Conservation (phyloP, 2,797 vertebrate species). For the Podarcis siculus region DNA sequence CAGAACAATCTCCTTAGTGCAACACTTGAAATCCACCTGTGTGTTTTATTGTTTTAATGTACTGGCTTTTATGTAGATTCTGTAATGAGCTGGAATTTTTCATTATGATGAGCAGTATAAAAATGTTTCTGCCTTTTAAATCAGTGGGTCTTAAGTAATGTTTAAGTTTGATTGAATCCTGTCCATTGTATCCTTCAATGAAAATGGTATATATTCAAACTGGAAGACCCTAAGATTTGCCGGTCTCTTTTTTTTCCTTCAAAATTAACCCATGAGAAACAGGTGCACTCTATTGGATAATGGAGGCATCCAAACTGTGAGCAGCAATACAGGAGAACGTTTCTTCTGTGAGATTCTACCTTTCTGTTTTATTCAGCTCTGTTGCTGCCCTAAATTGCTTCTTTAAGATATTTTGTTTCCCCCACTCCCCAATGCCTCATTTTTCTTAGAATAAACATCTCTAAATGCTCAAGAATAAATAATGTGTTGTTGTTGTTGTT, state of each 20-base stretch:
- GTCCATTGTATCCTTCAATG: not conserved
- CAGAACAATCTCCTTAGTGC: no score
- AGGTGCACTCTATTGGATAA: no score
- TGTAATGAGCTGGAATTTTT: no score
- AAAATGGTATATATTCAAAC: not conserved
- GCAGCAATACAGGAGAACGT: not conserved
- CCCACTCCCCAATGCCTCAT: not conserved
- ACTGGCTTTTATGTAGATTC: no score
- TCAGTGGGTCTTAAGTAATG: not conserved
- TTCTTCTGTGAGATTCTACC: not conserved
- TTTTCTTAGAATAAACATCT: conserved; percentile 14
- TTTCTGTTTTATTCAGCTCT: conserved; percentile 28
- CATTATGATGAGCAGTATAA: no score
- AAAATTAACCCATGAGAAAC: not conserved
- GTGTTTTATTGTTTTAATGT: no score
- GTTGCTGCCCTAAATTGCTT: not conserved
- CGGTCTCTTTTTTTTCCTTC: not conserved
- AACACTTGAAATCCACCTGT: no score
- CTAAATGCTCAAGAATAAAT: conserved; percentile 45
- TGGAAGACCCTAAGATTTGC: not conserved
- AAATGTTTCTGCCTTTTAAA: not conserved
- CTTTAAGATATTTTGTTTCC: not conserved
- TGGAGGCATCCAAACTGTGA: not conserved
- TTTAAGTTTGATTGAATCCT: not conserved
- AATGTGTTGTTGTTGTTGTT: not conserved